Conservation (phyloP, 2,113 vertebrate species). For the Amphilophus citrinellus region DNA sequence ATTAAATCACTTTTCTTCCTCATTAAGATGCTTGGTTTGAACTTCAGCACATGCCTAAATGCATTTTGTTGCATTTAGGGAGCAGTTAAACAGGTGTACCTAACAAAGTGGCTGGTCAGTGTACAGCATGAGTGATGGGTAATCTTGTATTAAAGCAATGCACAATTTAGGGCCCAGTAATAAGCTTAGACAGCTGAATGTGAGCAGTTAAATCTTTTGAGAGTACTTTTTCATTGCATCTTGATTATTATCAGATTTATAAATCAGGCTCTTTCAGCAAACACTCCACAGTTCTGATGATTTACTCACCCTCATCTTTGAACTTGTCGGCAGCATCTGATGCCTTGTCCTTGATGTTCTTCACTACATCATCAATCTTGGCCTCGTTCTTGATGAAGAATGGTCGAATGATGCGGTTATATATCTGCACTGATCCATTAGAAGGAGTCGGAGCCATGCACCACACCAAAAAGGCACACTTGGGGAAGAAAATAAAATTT, state of each 20-base stretch:
- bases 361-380: conserved; percentile 86
- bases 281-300: background rate
- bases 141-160: no score
- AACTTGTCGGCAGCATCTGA: conserved; percentile 91
- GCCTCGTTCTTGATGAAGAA: conserved; percentile 92
- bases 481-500: conserved; percentile 57
- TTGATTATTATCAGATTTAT: background rate
- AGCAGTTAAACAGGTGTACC: no score
- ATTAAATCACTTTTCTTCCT: no score
- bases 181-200: background rate
- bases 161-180: no score
- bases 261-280: background rate
- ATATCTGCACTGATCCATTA: conserved; percentile 91
- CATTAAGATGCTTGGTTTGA: no score
- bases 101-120: no score
- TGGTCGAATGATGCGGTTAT: conserved; percentile 89
- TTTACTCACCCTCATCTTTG: conserved; percentile 88
- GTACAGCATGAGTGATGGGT: no score
- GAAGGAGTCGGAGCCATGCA: conserved; percentile 94
- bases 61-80: no score
- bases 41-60: no score
- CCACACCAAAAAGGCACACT: conserved; percentile 94
- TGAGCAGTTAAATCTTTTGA: background rate
- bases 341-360: conserved; percentile 92
- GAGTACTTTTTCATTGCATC: background rate